phyloP scores from a whole-genome alignment of 2,888 invertebrate species.

The Sympetrum striolatum region DNA sequence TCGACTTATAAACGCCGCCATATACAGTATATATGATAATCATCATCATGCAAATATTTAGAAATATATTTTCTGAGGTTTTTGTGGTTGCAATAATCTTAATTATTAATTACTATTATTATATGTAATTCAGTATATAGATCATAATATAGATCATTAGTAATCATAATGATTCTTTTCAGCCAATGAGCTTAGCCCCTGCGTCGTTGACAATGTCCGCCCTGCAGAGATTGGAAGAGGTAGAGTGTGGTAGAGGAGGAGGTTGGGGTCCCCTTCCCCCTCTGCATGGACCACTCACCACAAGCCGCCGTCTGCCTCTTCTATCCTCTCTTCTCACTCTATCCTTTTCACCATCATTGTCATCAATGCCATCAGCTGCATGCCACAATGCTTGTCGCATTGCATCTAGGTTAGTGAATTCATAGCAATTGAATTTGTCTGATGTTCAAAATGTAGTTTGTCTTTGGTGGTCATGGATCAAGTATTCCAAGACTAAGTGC shows the following conservation, averaged over 20 bases:
- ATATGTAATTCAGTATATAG: too few relatives aligned
- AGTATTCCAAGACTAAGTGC: too few relatives aligned
- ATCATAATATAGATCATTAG: too few relatives aligned
- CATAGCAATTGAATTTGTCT: too few relatives aligned
- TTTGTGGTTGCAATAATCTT: too few relatives aligned
- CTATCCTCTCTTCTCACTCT: constrained; percentile 14
- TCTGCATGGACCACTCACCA: constrained; percentile 47
- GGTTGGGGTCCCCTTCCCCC: constrained; percentile 91
- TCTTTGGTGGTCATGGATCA: too few relatives aligned
- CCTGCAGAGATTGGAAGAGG: constrained; percentile 82
- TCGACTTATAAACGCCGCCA: too few relatives aligned
- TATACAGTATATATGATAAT: too few relatives aligned
- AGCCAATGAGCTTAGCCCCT: constrained; percentile 78
- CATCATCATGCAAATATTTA: too few relatives aligned
- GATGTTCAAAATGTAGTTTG: too few relatives aligned
- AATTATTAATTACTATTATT: too few relatives aligned
- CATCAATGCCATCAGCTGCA: not conserved
- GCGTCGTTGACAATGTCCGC: constrained; percentile 85
- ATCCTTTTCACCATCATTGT: not conserved
- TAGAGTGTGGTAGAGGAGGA: constrained; percentile 14
- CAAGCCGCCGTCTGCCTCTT: constrained; percentile 25
- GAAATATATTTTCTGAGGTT: too few relatives aligned
- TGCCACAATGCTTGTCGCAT: constrained; percentile 23
- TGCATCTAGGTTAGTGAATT: constrained; percentile 4
- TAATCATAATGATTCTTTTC: constrained; percentile 52